Percentiles rank a stretch among this genome's conserved stretches.
Evolutionary conservation across 2,797 vertebrate species (phyloP).

Genomic region (Ctenosaura bakeri): DNA sequence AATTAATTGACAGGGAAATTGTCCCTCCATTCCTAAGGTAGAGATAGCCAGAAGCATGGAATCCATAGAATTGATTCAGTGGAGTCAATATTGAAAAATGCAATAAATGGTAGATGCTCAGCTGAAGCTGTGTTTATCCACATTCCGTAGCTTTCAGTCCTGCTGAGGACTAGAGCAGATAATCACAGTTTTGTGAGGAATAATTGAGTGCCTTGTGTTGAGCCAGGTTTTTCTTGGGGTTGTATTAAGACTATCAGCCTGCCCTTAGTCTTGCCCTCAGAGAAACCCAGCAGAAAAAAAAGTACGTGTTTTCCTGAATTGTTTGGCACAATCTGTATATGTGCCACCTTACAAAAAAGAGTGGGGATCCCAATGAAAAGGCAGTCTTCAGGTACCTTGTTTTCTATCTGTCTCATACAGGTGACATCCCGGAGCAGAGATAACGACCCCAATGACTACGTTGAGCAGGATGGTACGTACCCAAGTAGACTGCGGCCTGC

Average conservation of each 20-base stretch:
- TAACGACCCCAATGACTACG: conserved; percentile 96
- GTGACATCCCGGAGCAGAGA: conserved; percentile 97
- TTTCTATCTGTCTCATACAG: conserved; percentile 75
- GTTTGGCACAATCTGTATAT: too few species aligned
- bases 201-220: neutral
- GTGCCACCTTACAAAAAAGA: neutral
- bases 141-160: neutral
- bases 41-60: neutral
- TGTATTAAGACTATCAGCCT: too few species aligned
- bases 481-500: neutral
- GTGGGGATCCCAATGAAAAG: rapidly evolving
- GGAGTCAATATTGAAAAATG: too few species aligned
- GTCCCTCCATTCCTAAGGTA: neutral
- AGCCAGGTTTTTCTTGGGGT: too few species aligned
- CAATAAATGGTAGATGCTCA: neutral
- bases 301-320: too few species aligned
- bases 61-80: neutral
- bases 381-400: neutral
- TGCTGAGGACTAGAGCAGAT: neutral
- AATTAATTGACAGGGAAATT: neutral
- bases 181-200: neutral
- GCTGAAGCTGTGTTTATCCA: neutral
- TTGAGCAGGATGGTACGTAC: conserved; percentile 93
- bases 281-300: too few species aligned
- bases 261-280: too few species aligned